These are phyloP conservation scores for Penelope pileata DNA, from an alignment of 2,113 vertebrate species.

Conservation along the genomic window DNA sequence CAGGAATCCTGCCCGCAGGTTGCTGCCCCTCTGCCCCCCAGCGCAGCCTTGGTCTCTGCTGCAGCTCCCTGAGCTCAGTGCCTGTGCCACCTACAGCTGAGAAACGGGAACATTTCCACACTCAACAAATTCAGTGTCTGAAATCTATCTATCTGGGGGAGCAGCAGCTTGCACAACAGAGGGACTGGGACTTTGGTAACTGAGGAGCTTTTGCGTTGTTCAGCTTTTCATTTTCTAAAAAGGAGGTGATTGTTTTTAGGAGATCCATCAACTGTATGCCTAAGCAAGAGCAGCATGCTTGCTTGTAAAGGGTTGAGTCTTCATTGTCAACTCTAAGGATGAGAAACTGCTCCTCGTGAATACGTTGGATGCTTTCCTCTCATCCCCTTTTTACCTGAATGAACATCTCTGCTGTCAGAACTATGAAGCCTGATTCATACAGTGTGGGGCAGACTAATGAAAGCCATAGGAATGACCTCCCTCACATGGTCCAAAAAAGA, in stretches of 20 bases:
- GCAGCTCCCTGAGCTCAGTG: too few relatives aligned
- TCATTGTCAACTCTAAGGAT: neutral
- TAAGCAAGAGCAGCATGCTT: neutral
- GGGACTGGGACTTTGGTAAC: neutral
- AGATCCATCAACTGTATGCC: neutral
- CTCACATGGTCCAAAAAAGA: neutral
- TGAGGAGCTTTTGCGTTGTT: neutral
- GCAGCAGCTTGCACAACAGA: neutral
- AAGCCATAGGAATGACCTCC: neutral
- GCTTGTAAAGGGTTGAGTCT: neutral
- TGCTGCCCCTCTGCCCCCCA: rapidly evolving
- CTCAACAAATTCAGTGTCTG: neutral
- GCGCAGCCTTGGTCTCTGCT: neutral
- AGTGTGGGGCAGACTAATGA: neutral
- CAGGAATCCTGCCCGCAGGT: neutral
- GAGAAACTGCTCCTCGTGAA: neutral
- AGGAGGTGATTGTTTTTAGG: neutral
- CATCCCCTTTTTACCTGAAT: neutral
- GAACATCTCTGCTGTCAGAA: neutral
- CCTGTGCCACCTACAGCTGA: neutral
- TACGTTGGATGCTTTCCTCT: neutral
- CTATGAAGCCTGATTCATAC: neutral
- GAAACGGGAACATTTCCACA: neutral
- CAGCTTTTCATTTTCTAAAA: neutral
- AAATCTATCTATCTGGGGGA: neutral